A percentile compares a stretch with the other conserved stretches of the same genome.
Conservation (phyloP, 2,113 vertebrate genomes). For the Plecotus auritus region DNA sequence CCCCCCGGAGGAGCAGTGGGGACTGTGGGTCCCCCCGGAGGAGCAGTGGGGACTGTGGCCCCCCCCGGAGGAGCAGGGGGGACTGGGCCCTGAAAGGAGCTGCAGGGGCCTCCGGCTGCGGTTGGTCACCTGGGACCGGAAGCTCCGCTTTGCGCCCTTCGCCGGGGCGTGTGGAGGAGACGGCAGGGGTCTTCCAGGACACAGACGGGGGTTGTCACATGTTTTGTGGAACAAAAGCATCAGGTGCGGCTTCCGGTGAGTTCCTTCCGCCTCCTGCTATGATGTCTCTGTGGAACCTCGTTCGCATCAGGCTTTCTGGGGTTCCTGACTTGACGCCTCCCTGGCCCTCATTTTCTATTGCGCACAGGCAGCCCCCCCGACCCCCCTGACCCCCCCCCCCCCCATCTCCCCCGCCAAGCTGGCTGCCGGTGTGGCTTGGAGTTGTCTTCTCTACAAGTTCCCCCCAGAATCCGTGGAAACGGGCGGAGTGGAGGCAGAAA, state of each 20-base stretch:
- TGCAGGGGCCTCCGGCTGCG: constrained; percentile 15
- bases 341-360: fast-evolving
- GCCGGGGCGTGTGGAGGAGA: constrained; percentile 58
- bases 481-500: neutral
- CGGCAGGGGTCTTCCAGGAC: constrained; percentile 67
- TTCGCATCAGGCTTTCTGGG: neutral
- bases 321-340: neutral
- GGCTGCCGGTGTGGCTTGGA: fast-evolving
- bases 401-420: too few relatives aligned
- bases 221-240: constrained; percentile 54
- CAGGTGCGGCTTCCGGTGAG: neutral
- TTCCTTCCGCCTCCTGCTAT: neutral
- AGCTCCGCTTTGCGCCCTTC: constrained; percentile 59
- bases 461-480: neutral
- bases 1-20: too few relatives aligned
- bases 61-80: neutral
- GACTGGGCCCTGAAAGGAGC: neutral
- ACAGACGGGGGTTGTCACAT: constrained; percentile 66
- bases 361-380: too few relatives aligned
- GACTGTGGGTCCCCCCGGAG: too few relatives aligned
- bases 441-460: constrained; percentile 9
- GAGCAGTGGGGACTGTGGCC: too few relatives aligned
- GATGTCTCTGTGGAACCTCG: neutral
- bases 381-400: too few relatives aligned
- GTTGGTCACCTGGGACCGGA: constrained; percentile 14